phyloP scores from a whole-genome alignment of 2,797 vertebrate species.

The Halcyon smyrnensis region DNA sequence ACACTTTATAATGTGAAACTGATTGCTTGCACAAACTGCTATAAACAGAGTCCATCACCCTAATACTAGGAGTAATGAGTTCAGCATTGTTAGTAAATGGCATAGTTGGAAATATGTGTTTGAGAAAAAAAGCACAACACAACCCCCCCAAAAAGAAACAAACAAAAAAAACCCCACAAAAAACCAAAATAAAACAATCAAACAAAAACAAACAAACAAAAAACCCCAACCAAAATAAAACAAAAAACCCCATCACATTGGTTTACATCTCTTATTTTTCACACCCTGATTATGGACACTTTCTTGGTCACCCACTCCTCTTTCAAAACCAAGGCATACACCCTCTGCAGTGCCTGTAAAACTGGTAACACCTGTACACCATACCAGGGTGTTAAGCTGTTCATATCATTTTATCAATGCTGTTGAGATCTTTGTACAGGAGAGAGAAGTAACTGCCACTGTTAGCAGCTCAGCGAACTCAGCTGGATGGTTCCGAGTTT shows the following conservation, averaged over 20 bases:
- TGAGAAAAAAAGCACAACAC: background rate
- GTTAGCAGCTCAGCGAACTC: slow-evolving; percentile 29
- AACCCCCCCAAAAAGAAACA: no score
- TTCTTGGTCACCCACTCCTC: background rate
- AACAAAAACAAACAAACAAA: no score
- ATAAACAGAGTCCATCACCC: background rate
- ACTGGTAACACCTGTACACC: slow-evolving; percentile 54
- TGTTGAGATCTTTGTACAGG: background rate
- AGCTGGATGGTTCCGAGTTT: background rate
- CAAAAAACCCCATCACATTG: background rate
- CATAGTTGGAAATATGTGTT: background rate
- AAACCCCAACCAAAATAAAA: no score
- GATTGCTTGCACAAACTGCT: background rate
- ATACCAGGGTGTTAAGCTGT: background rate
- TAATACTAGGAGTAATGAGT: background rate
- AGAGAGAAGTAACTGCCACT: background rate
- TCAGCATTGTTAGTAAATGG: background rate
- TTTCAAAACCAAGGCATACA: slow-evolving; percentile 9
- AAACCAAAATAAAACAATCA: no score
- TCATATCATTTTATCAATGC: slow-evolving; percentile 51
- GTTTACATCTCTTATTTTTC: background rate
- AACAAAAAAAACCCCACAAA: no score
- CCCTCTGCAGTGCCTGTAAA: background rate
- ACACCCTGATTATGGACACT: background rate
- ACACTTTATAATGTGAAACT: background rate